A percentile compares a stretch with the other conserved stretches of the same genome.
Conservation (phyloP, 2,888 invertebrate genomes). For the Drosophila nr. perissopoda region DNA sequence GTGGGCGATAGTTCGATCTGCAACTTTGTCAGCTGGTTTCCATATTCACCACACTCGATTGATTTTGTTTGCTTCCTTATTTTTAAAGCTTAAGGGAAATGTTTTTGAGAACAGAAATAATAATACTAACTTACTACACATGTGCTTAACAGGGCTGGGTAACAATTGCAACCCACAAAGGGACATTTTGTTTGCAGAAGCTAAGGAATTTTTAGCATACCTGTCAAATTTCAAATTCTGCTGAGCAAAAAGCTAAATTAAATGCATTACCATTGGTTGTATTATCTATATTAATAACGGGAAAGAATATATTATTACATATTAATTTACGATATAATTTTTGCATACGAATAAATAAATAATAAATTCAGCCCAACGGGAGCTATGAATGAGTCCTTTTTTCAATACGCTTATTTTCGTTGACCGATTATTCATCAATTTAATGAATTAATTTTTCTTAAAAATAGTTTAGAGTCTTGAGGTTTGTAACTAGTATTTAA, state of each 20-base stretch:
- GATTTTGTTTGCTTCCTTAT: not conserved
- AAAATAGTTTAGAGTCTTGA: not conserved
- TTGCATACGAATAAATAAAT: not conserved
- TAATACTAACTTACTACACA: not conserved
- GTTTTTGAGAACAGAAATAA: not conserved
- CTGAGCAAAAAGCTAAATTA: rapidly evolving
- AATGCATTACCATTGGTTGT: not conserved
- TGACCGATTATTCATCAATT: not conserved
- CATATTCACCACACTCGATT: constrained; percentile 21
- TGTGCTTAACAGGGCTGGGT: not conserved
- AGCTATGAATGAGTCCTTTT: not conserved
- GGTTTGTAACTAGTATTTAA: not conserved
- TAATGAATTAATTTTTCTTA: not conserved
- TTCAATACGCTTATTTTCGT: not conserved
- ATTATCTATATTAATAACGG: not conserved
- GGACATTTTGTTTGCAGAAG: not conserved
- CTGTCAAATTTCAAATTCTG: not conserved
- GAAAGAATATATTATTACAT: not conserved
- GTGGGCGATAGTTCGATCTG: constrained; percentile 49
- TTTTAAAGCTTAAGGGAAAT: constrained; percentile 19
- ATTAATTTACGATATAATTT: not conserved
- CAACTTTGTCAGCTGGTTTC: constrained; percentile 24
- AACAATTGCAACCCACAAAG: not conserved
- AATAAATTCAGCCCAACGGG: not conserved
- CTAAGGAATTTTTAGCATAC: not conserved